Evolutionary conservation across 2,888 invertebrate species (phyloP).

Genomic region (Lysandra bellargus): DNA sequence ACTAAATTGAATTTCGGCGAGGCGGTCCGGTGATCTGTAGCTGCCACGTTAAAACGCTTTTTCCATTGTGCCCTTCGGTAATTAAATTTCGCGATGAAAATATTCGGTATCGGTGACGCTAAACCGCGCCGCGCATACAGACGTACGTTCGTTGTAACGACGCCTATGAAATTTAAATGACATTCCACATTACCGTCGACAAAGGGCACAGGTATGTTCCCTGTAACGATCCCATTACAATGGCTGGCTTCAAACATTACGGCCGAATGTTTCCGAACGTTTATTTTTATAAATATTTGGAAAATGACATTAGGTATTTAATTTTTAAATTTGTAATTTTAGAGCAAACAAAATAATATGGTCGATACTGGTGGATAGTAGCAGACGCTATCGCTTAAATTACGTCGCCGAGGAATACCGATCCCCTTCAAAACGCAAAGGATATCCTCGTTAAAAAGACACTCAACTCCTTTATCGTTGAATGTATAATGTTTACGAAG

Average conservation of each 20-base stretch:
- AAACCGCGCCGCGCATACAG: slow-evolving; percentile 1
- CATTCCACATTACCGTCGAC: slow-evolving; percentile 15
- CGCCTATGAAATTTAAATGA: slow-evolving; percentile 30
- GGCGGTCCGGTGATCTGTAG: slow-evolving; percentile 58
- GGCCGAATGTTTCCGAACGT: not conserved
- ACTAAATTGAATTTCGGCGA: slow-evolving; percentile 74
- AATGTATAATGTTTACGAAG: slow-evolving; percentile 18
- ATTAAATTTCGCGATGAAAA: slow-evolving; percentile 38
- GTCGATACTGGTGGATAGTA: not conserved
- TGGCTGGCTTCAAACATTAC: not conserved
- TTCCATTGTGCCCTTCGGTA: slow-evolving; percentile 44
- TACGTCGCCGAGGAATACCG: not conserved
- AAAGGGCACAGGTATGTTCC: slow-evolving; percentile 17
- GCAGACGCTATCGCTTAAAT: slow-evolving; percentile 10
- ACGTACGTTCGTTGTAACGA: slow-evolving; percentile 23
- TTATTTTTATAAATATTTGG: not conserved
- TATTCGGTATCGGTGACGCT: slow-evolving; percentile 35
- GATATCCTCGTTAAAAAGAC: slow-evolving; percentile 19
- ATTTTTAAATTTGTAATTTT: not conserved
- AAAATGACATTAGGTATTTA: not conserved
- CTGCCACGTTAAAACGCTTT: slow-evolving; percentile 42
- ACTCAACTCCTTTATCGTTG: slow-evolving; percentile 5
- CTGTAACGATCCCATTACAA: slow-evolving; percentile 16
- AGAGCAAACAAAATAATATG: not conserved
- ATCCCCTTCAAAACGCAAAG: slow-evolving; percentile 15